Percentiles rank a stretch among this genome's conserved stretches.
Conservation (phyloP, 2,113 vertebrate species). For the Pelecanus crispus region DNA sequence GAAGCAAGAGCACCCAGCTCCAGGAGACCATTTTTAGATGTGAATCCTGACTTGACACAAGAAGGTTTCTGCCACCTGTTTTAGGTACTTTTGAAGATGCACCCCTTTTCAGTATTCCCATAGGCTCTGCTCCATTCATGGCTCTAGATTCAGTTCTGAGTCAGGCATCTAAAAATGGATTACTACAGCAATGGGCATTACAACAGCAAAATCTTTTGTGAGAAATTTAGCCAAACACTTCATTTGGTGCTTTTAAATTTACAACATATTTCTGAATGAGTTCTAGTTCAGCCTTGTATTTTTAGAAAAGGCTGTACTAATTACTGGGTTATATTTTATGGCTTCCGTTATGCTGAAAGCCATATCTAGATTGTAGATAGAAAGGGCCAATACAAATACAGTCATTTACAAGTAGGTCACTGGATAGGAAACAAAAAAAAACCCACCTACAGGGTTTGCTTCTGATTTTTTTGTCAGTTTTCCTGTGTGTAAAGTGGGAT, state of each 20-base stretch:
- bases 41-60: background rate
- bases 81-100: background rate
- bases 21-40: background rate
- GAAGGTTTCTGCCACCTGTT: background rate
- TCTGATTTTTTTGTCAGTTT: background rate
- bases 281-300: background rate
- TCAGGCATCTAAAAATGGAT: conserved; percentile 4
- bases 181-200: background rate
- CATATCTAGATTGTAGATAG: background rate
- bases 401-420: background rate
- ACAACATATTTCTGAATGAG: background rate
- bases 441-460: background rate
- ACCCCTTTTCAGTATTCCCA: background rate
- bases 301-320: background rate
- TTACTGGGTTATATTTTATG: conserved; percentile 3
- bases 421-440: background rate
- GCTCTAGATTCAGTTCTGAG: background rate
- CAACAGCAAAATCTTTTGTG: background rate
- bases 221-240: background rate
- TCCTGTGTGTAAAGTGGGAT: background rate
- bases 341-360: background rate
- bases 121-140: background rate
- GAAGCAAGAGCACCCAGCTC: background rate
- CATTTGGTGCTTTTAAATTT: background rate
- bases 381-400: background rate